Evolutionary conservation across 1,140 invertebrate genomes (phyloP).

Genomic region (Phenacoccus solenopsis): DNA sequence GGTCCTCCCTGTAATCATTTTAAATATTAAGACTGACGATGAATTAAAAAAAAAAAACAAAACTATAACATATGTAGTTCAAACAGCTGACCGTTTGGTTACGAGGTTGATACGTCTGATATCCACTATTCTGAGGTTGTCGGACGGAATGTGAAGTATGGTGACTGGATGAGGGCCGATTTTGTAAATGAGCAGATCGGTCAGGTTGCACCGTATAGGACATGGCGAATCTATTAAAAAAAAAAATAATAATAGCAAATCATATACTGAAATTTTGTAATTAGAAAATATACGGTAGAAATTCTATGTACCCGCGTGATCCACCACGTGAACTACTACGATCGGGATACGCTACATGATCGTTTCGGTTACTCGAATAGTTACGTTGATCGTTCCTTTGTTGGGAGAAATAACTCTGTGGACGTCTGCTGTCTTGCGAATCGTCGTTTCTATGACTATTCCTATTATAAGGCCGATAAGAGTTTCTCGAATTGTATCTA

Average conservation of each 20-base stretch:
- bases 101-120: constrained; percentile 18
- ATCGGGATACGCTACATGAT: not conserved
- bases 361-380: not conserved
- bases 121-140: not conserved
- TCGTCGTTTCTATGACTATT: not conserved
- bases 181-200: not conserved
- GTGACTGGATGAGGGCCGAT: not conserved
- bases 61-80: not conserved
- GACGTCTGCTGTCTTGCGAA: not conserved
- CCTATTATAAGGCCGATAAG: not conserved
- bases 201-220: not conserved
- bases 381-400: not conserved
- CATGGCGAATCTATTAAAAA: not conserved
- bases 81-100: constrained; percentile 18
- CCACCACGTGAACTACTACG: not conserved
- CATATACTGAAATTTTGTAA: too few relatives aligned
- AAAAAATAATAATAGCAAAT: too few relatives aligned
- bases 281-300: too few relatives aligned
- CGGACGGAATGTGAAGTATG: not conserved
- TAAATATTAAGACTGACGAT: too few relatives aligned
- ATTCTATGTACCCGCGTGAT: too few relatives aligned
- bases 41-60: not conserved
- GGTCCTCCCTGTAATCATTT: constrained; percentile 21
- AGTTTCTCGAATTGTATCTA: not conserved
- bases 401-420: not conserved